A percentile compares a stretch with the other conserved stretches of the same genome.
Conservation (phyloP, 2,113 vertebrate genomes). For the Lasiurus cinereus region DNA sequence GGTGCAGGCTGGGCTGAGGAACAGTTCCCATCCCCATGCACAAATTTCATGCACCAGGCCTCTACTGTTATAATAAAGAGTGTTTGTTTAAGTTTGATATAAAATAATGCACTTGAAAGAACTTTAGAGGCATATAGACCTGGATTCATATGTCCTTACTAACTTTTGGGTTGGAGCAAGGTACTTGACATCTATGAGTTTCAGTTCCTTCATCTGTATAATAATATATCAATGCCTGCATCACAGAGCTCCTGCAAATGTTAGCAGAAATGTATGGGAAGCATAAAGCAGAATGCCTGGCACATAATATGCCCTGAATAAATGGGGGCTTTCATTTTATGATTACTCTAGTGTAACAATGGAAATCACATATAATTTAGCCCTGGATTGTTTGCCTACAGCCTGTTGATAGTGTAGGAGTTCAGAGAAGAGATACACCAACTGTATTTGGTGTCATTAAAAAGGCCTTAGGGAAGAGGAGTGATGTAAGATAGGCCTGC, state of each 20-base stretch:
- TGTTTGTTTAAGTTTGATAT: neutral
- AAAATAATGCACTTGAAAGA: neutral
- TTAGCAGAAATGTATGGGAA: neutral
- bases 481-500: neutral
- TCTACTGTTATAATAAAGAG: neutral
- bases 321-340: neutral
- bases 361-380: neutral
- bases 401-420: neutral
- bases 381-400: neutral
- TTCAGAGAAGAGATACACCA: neutral
- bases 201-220: neutral
- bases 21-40: too few species aligned
- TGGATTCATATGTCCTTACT: neutral
- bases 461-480: neutral
- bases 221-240: neutral
- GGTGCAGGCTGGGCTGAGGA: too few species aligned
- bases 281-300: neutral
- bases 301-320: neutral
- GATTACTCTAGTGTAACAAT: neutral
- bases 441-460: neutral
- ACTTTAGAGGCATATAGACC: neutral
- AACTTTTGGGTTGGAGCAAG: neutral
- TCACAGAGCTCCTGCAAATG: neutral
- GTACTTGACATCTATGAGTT: neutral
- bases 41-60: too few species aligned